These are phyloP conservation scores for Parazoanthus swiftii DNA, from an alignment of 92 coral and sea anemone species.

Conservation along the genomic window DNA sequence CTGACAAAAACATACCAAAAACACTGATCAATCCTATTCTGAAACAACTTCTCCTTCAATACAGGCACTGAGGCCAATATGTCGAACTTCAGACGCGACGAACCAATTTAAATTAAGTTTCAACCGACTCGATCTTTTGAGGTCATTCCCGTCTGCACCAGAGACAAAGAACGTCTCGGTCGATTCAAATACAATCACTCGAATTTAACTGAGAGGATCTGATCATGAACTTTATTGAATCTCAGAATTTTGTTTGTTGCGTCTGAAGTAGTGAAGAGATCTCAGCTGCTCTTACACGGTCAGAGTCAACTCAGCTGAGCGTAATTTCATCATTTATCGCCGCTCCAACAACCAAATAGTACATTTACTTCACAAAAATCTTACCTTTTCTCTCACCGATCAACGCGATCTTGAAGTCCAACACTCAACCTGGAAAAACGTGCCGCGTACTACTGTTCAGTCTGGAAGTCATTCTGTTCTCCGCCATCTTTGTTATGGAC, in stretches of 20 bases:
- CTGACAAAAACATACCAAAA: conserved; percentile 3
- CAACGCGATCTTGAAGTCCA: conserved; percentile 9
- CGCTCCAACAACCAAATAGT: conserved; percentile 9
- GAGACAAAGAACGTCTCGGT: neutral
- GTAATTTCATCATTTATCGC: conserved; percentile 6
- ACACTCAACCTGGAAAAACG: conserved; percentile 8
- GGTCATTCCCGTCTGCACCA: neutral
- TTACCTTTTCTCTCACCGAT: conserved; percentile 2
- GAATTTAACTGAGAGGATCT: conserved; percentile 1
- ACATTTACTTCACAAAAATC: neutral
- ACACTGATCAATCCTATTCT: conserved; percentile 3
- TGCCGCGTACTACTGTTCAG: conserved; percentile 10
- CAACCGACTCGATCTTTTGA: conserved; percentile 8
- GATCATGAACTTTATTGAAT: conserved; percentile 5
- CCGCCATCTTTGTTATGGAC: conserved; percentile 9
- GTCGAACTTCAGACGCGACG: conserved; percentile 11
- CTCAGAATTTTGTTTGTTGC: conserved; percentile 7
- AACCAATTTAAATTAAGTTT: conserved; percentile 4
- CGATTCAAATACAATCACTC: too few relatives aligned
- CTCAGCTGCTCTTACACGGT: neutral
- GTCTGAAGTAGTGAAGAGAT: neutral
- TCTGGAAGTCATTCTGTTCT: conserved; percentile 4
- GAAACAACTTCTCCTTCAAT: conserved; percentile 3
- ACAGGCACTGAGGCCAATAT: conserved; percentile 5
- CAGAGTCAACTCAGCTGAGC: conserved; percentile 1